Conservation (phyloP, 35 echinoderm and acorn worm genomes). For the Acanthaster planci region DNA sequence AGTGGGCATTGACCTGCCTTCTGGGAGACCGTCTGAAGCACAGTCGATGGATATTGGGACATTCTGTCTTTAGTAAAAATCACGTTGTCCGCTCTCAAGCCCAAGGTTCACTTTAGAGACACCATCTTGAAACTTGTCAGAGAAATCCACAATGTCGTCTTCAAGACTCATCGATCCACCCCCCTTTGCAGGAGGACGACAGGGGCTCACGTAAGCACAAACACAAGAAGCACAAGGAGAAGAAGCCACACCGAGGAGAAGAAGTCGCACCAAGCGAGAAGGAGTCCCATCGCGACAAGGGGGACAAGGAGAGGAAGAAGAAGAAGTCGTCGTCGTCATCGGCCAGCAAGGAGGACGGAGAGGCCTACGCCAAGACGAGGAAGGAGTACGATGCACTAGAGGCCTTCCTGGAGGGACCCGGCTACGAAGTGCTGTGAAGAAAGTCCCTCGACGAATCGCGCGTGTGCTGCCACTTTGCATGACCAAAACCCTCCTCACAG, state of each 20-base stretch:
- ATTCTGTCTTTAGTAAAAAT: too few relatives aligned
- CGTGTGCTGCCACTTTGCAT: too few relatives aligned
- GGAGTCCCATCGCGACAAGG: neutral
- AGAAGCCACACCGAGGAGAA: conserved; percentile 38
- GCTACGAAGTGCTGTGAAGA: too few relatives aligned
- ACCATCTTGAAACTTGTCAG: too few relatives aligned
- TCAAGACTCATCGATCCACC: neutral
- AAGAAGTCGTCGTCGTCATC: conserved; percentile 63
- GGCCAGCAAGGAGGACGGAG: conserved; percentile 37
- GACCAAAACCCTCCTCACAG: too few relatives aligned
- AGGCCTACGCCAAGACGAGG: neutral
- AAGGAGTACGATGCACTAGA: conserved; percentile 63
- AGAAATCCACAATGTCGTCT: too few relatives aligned
- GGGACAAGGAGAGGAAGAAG: conserved; percentile 38
- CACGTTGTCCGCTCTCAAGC: too few relatives aligned
- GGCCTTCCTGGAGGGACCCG: conserved; percentile 64
- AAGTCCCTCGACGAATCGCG: too few relatives aligned
- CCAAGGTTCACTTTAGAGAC: too few relatives aligned
- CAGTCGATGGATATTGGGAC: too few relatives aligned
- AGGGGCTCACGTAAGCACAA: conserved; percentile 72
- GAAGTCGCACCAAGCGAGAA: conserved; percentile 38
- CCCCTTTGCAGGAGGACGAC: conserved; percentile 59
- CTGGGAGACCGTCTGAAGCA: too few relatives aligned
- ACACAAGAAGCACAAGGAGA: conserved; percentile 77
- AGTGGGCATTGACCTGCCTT: too few relatives aligned